phyloP scores from a whole-genome alignment of 2,113 vertebrate species.

The Numida meleagris region DNA sequence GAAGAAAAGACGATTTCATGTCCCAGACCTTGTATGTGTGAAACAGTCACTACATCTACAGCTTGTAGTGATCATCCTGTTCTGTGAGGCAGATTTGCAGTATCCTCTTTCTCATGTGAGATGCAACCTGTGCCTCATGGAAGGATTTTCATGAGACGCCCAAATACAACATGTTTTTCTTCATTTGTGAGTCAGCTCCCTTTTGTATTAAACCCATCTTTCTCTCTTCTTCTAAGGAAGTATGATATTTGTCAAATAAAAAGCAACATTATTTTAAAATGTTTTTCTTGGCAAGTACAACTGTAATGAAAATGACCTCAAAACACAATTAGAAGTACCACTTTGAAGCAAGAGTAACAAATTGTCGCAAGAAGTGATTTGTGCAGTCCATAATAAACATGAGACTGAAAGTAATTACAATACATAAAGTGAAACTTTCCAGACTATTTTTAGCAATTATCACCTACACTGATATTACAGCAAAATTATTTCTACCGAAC shows the following conservation, averaged over 20 bases:
- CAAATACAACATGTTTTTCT: background rate
- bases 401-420: background rate
- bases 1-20: background rate
- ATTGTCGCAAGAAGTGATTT: background rate
- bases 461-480: background rate
- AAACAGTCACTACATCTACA: background rate
- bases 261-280: background rate
- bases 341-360: background rate
- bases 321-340: background rate
- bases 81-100: background rate
- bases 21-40: accelerated
- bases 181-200: background rate
- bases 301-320: background rate
- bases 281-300: background rate
- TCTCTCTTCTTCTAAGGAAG: background rate
- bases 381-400: background rate
- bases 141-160: background rate
- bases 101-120: background rate
- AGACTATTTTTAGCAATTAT: background rate
- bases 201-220: background rate
- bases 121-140: background rate
- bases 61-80: background rate
- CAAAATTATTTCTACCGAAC: background rate
- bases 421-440: background rate
- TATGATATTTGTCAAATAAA: background rate